Percentiles rank a stretch among this genome's conserved stretches.
Conservation (phyloP, 1,140 invertebrate genomes). For the Drosophila kohkoa region DNA sequence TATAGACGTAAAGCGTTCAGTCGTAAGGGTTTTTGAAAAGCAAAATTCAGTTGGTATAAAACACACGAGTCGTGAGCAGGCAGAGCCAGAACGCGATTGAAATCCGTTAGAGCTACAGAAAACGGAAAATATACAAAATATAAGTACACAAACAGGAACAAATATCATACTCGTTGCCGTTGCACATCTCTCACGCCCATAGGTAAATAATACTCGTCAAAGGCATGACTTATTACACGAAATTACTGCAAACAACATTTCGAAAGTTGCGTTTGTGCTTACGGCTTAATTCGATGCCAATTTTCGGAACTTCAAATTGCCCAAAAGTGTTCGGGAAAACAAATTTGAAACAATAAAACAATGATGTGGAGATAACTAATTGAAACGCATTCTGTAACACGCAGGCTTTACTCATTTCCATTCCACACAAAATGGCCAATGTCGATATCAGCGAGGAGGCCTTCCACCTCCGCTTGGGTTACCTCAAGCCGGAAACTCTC, state of each 20-base stretch:
- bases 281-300: conserved; percentile 6
- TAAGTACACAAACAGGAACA: conserved; percentile 21
- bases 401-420: conserved; percentile 47
- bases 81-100: conserved; percentile 55
- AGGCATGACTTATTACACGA: conserved; percentile 45
- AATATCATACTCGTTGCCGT: conserved; percentile 13
- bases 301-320: conserved; percentile 13
- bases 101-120: conserved; percentile 44
- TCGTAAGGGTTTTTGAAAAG: conserved; percentile 81
- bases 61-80: conserved; percentile 74
- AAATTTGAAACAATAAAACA: conserved; percentile 12
- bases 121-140: conserved; percentile 32
- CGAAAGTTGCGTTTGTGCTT: conserved; percentile 7
- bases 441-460: conserved; percentile 75
- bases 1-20: conserved; percentile 65
- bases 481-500: conserved; percentile 84
- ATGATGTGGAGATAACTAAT: conserved; percentile 25
- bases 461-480: conserved; percentile 76
- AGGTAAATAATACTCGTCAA: conserved; percentile 47
- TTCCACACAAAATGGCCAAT: conserved; percentile 45
- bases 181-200: conserved; percentile 36
- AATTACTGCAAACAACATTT: conserved; percentile 39
- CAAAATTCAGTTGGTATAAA: conserved; percentile 78
- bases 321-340: conserved; percentile 18
- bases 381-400: conserved; percentile 61